Evolutionary conservation across 2,113 vertebrate species (phyloP).

Genomic region (Ia io): DNA sequence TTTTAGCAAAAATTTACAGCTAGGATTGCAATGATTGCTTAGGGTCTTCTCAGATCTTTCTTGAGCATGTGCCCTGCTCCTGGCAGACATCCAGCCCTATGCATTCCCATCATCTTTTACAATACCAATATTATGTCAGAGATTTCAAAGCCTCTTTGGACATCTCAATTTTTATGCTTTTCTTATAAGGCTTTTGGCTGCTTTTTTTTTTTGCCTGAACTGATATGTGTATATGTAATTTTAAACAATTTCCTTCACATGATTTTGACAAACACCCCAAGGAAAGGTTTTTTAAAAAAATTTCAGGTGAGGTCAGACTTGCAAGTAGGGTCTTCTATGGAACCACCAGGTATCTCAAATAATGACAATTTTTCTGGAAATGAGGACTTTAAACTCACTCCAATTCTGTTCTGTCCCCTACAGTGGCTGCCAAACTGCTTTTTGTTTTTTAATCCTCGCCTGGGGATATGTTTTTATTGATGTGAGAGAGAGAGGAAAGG

Average conservation of each 20-base stretch:
- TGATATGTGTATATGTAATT: not conserved
- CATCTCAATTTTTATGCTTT: not conserved
- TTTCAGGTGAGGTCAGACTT: not conserved
- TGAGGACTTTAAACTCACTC: not conserved
- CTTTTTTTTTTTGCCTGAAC: not conserved
- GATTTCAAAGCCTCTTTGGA: not conserved
- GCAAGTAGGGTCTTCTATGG: not conserved
- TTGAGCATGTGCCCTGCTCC: not conserved
- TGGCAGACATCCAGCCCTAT: not conserved
- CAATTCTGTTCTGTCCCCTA: not conserved
- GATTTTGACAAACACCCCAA: not conserved
- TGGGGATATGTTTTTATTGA: not conserved
- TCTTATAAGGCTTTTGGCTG: not conserved
- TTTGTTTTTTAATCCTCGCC: not conserved
- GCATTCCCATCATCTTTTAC: not conserved
- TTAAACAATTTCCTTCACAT: not conserved
- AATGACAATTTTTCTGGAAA: not conserved
- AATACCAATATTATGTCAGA: not conserved
- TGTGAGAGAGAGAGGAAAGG: no score
- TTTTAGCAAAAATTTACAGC: not conserved
- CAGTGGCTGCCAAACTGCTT: not conserved
- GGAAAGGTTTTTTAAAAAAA: not conserved
- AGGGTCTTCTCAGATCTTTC: not conserved
- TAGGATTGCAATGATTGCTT: not conserved
- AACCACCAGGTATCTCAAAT: not conserved